phyloP scores from a whole-genome alignment of 1,140 invertebrate species.

The Sminthurides bifidus region DNA sequence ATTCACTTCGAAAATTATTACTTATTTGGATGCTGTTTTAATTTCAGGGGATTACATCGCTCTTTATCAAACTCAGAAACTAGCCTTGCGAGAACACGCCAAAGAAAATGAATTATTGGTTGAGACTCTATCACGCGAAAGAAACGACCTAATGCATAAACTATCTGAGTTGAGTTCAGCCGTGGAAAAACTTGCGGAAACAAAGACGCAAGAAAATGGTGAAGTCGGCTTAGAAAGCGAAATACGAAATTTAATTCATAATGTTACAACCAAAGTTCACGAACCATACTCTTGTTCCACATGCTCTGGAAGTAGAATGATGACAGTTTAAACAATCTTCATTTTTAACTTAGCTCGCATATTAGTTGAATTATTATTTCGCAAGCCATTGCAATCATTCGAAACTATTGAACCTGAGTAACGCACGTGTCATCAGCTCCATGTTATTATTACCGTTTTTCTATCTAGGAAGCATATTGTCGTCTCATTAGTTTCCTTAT shows the following conservation, averaged over 20 bases:
- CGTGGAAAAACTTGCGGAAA: conserved; percentile 11
- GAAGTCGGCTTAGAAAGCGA: conserved; percentile 8
- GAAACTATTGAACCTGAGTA: too few relatives aligned
- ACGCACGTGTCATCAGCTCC: too few relatives aligned
- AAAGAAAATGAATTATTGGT: conserved; percentile 23
- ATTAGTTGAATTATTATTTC: too few relatives aligned
- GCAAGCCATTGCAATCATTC: too few relatives aligned
- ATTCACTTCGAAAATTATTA: neutral
- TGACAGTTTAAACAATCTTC: conserved; percentile 18
- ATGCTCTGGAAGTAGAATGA: conserved; percentile 20
- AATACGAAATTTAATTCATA: conserved; percentile 18
- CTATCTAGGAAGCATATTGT: too few relatives aligned
- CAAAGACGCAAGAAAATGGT: neutral
- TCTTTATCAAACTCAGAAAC: conserved; percentile 26
- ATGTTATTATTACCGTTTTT: too few relatives aligned
- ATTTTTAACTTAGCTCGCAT: too few relatives aligned
- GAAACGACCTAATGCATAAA: conserved; percentile 18
- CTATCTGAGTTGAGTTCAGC: conserved; percentile 15
- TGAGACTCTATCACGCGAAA: conserved; percentile 16
- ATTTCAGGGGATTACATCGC: conserved; percentile 29
- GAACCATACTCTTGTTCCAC: conserved; percentile 19
- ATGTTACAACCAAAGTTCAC: conserved; percentile 18
- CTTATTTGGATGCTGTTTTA: neutral
- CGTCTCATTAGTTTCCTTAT: too few relatives aligned
- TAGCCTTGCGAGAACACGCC: conserved; percentile 25